Evolutionary conservation across 2,888 invertebrate genomes (phyloP), one percentile per base, ranked within the genome.

Genomic region (Scaptomyza parva): DNA sequence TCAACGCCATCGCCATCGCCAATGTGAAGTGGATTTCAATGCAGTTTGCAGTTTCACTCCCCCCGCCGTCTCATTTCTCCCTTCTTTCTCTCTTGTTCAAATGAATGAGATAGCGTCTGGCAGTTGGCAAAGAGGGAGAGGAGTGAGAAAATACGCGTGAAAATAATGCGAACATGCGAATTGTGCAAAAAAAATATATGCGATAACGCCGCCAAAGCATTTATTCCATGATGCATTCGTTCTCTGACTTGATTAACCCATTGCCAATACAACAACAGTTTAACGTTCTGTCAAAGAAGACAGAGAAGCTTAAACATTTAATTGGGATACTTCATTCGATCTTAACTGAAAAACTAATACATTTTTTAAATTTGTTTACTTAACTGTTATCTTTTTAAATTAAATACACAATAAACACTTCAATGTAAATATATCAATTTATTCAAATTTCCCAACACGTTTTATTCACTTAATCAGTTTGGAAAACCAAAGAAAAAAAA

Each of bases 1-100:
- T 61, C 61, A 37, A 33, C 59, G 44, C 51, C 59, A 44, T 40
- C 58, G 44, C 51, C 60, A 44, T 30, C n/a, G 14, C 44, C 22
- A 52, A 78, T 82, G 82, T 86, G 86, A 85, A 87, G 86, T 85
- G 80, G 88, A 86, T 84, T 84, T 84, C 87, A 87, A 84, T 86
- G 80, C 88, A 86, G 86, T 86, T 53, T 70, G 43, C 45, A 60
- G 55, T n/a, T n/a, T n/a, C n/a, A n/a, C n/a, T n/a, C n/a, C 59
- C 62, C 70, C 9, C 0, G 17, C 3, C 8, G 11, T 9, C 11
- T 4, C 24, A 26, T 2, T 26, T 26, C 6, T 7, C 26, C 4
- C 22, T n/a, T n/a, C n/a, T n/a, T n/a, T 6, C 22, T 6, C 22
- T 26, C 24, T 6, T 28, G 8, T 35, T 57, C 68, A 68, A 67